Conservation (phyloP, 2,113 vertebrate species). For the Phrynosoma blainvillii region DNA sequence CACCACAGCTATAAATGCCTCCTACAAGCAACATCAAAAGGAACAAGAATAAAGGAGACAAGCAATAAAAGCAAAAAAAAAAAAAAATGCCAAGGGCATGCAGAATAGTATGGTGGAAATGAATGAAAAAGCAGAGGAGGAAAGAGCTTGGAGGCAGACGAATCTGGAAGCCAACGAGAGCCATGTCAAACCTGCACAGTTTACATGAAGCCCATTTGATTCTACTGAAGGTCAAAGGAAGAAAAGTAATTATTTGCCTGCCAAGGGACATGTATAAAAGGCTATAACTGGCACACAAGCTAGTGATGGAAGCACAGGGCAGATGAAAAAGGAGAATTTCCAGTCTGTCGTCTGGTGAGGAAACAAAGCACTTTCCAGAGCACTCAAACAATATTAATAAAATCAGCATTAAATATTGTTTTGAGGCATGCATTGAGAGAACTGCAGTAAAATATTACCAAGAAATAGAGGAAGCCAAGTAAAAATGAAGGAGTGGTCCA, state of each 20-base stretch:
- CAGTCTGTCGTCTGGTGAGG: not conserved
- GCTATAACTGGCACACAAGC: not conserved
- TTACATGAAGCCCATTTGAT: not conserved
- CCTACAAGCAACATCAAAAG: not conserved
- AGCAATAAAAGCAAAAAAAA: not conserved
- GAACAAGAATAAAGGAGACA: slow-evolving; percentile 12
- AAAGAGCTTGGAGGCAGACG: not conserved
- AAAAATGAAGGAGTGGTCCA: not conserved
- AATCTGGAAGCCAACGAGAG: not conserved
- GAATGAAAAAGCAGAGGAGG: slow-evolving; percentile 30
- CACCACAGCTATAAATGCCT: slow-evolving; percentile 4
- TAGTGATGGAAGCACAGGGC: not conserved
- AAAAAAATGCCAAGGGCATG: not conserved
- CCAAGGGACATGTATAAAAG: not conserved
- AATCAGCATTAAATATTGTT: not conserved
- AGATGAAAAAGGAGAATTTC: not conserved
- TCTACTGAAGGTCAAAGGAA: slow-evolving; percentile 39
- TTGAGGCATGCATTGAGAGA: not conserved
- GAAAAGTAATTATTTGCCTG: slow-evolving; percentile 30
- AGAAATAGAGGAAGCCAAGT: not conserved
- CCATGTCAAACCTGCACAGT: not conserved
- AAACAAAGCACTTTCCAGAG: not conserved
- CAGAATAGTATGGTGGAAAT: not conserved
- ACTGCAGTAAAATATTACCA: not conserved
- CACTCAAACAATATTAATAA: not conserved